Conservation (phyloP, 1,140 invertebrate genomes). For the Micrasema minimum region DNA sequence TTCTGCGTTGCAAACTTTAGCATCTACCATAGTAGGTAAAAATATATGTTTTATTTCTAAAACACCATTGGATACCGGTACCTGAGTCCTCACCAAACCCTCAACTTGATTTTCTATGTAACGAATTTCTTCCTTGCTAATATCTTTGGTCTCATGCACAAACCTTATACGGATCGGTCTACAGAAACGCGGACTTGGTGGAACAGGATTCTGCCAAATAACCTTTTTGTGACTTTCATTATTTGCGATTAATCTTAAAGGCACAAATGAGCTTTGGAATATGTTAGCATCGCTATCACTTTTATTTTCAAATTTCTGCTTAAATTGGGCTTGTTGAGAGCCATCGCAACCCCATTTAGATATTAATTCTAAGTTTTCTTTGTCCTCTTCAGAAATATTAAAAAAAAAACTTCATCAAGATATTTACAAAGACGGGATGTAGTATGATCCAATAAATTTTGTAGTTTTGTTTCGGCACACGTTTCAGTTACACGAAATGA, state of each 20-base stretch:
- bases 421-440: background rate
- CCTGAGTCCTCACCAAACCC: background rate
- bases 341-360: constrained; percentile 1
- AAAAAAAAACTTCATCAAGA: background rate
- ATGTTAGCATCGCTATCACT: background rate
- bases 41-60: background rate
- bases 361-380: background rate
- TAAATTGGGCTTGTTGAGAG: background rate
- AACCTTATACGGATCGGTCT: constrained; percentile 54
- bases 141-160: constrained; percentile 52
- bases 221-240: constrained; percentile 49
- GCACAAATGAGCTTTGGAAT: background rate
- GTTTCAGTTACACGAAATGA: background rate
- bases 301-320: background rate
- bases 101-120: constrained; percentile 44
- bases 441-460: constrained; percentile 2
- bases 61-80: background rate
- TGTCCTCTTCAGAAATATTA: background rate
- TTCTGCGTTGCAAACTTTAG: constrained; percentile 61
- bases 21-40: constrained; percentile 60
- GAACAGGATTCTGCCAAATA: constrained; percentile 55
- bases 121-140: constrained; percentile 53
- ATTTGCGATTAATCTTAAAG: constrained; percentile 1
- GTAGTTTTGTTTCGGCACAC: background rate
- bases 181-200: constrained; percentile 56